Percentiles rank a stretch among this genome's conserved stretches.
Evolutionary conservation across 2,888 invertebrate genomes (phyloP).

Genomic region (Mylabris sibirica): DNA sequence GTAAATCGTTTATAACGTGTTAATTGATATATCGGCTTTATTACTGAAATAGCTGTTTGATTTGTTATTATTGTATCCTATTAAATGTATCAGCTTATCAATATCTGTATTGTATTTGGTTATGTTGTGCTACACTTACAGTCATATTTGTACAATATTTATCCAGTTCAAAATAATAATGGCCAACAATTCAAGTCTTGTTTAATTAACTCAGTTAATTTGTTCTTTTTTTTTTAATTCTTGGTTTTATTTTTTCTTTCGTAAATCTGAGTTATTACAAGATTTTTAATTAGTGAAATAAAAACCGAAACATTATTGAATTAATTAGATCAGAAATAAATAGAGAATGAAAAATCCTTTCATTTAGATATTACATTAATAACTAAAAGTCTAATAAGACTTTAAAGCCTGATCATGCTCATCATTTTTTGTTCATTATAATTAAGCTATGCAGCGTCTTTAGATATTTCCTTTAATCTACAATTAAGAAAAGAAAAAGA

Average conservation of each 20-base stretch:
- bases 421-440: slow-evolving; percentile 1
- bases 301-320: slow-evolving; percentile 12
- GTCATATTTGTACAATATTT: slow-evolving; percentile 7
- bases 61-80: slow-evolving; percentile 11
- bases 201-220: slow-evolving; percentile 12
- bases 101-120: background rate
- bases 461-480: background rate
- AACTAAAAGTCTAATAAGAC: slow-evolving; percentile 3
- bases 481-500: background rate
- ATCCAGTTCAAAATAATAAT: background rate
- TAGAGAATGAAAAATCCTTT: background rate
- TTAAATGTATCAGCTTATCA: slow-evolving; percentile 15
- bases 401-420: background rate
- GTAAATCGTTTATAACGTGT: slow-evolving; percentile 6
- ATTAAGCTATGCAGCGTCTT: background rate
- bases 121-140: background rate
- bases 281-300: slow-evolving; percentile 9
- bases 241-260: background rate
- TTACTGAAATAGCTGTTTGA: slow-evolving; percentile 10
- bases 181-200: background rate
- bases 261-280: slow-evolving; percentile 2
- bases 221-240: background rate
- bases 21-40: slow-evolving; percentile 13
- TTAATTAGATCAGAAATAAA: slow-evolving; percentile 10
- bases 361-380: slow-evolving; percentile 1